These are phyloP conservation scores for Epinephelus cyanopodus DNA, from an alignment of 2,113 vertebrate genomes.

Conservation along the genomic window DNA sequence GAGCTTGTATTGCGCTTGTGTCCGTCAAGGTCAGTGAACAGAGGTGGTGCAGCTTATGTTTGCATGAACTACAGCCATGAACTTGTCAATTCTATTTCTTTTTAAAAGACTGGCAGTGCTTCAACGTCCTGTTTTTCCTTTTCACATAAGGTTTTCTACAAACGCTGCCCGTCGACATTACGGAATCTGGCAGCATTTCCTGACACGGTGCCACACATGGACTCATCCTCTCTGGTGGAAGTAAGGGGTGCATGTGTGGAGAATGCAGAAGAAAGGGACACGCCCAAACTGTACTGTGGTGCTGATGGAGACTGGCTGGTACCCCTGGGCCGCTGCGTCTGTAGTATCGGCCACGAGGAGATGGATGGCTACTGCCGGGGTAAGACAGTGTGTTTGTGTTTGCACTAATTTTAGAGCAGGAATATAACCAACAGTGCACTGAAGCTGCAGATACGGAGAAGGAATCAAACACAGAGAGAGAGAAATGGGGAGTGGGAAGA, in stretches of 20 bases:
- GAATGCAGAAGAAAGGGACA: conserved; percentile 95
- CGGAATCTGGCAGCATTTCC: conserved; percentile 95
- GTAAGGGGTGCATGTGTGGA: conserved; percentile 95
- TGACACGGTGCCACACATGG: conserved; percentile 94
- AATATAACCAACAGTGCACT: background rate
- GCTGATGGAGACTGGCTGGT: conserved; percentile 99
- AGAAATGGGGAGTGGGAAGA: background rate
- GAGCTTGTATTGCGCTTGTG: conserved; percentile 96
- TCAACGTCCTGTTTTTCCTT: background rate
- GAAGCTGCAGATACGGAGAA: conserved; percentile 30
- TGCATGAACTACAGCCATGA: background rate
- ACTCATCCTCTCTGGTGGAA: conserved; percentile 97
- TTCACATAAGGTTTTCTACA: conserved; percentile 91
- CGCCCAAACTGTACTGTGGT: conserved; percentile 95
- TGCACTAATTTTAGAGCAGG: conserved; percentile 31
- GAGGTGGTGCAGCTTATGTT: background rate
- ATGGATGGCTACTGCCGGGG: conserved; percentile 92
- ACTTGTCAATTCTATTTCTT: background rate
- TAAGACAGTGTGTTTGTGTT: conserved; percentile 79
- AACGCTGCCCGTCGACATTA: conserved; percentile 95
- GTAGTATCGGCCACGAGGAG: conserved; percentile 94
- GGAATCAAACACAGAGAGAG: background rate
- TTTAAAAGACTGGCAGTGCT: background rate
- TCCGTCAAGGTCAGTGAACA: conserved; percentile 86
- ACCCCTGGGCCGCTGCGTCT: conserved; percentile 96